Conservation (phyloP, 2,888 invertebrate genomes). For the Acleris cristana region DNA sequence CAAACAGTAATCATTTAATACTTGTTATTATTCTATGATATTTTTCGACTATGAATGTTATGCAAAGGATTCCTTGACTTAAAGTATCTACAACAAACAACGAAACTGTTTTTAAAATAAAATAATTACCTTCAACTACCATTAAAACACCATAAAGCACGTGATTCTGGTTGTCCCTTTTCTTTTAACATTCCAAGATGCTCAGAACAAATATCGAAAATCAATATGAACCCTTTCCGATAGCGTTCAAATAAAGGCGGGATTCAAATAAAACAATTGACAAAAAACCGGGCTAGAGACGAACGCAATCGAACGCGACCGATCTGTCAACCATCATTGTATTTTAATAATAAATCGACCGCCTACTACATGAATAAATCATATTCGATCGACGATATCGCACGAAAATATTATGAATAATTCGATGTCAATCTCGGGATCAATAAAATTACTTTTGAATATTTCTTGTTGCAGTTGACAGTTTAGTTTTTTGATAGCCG, state of each 20-base stretch:
- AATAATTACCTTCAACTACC: slow-evolving; percentile 13
- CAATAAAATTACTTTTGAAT: slow-evolving; percentile 39
- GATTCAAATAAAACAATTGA: slow-evolving; percentile 69
- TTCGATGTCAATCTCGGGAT: slow-evolving; percentile 39
- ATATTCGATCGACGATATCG: slow-evolving; percentile 51
- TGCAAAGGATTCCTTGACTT: no score
- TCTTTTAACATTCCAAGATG: slow-evolving; percentile 57
- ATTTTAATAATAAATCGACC: slow-evolving; percentile 61
- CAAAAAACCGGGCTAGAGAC: slow-evolving; percentile 48
- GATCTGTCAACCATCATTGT: slow-evolving; percentile 79
- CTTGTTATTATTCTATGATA: no score
- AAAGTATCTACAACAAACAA: no score
- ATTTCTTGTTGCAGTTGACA: slow-evolving; percentile 13
- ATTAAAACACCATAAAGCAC: slow-evolving; percentile 36
- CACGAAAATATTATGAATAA: slow-evolving; percentile 29
- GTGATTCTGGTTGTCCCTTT: slow-evolving; percentile 45
- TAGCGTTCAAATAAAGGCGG: slow-evolving; percentile 71
- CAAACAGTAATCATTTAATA: no score
- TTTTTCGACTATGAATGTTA: no score
- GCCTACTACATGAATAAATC: slow-evolving; percentile 60
- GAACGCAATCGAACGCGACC: slow-evolving; percentile 66
- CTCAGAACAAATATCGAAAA: slow-evolving; percentile 77
- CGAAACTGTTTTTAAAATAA: no score
- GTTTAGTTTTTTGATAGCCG: slow-evolving; percentile 34
- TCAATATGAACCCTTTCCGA: slow-evolving; percentile 78